These are phyloP conservation scores for Cheilosia pagana DNA, from an alignment of 2,888 invertebrate species.

Conservation along the genomic window DNA sequence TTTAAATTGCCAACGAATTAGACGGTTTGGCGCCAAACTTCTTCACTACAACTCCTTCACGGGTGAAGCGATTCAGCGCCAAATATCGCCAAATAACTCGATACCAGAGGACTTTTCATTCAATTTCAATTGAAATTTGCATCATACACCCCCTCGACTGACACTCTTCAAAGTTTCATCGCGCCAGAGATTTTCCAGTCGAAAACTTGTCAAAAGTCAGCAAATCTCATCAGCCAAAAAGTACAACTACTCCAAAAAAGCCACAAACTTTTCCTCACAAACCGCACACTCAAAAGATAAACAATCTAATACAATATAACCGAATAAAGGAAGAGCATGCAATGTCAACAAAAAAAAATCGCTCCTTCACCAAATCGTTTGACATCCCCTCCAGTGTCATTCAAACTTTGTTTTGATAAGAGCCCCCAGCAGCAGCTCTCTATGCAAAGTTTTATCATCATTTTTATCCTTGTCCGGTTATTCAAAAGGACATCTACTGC, in stretches of 20 bases:
- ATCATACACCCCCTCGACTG: conserved; percentile 93
- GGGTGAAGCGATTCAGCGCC: no score
- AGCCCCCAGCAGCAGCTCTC: neutral
- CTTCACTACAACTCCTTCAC: no score
- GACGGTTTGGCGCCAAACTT: no score
- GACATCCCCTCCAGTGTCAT: conserved; percentile 13
- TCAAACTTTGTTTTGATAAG: conserved; percentile 33
- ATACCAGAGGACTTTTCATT: no score
- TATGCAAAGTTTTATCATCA: conserved; percentile 38
- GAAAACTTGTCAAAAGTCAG: conserved; percentile 5
- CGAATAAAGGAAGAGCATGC: neutral
- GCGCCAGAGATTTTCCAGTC: neutral
- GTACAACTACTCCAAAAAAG: neutral
- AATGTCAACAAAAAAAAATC: neutral
- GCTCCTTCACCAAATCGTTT: conserved; percentile 2
- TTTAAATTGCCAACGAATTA: no score
- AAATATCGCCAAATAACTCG: no score
- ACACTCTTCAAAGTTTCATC: neutral
- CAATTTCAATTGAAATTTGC: no score
- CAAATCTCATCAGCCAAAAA: neutral
- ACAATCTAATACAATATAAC: conserved; percentile 7
- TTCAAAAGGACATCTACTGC: conserved; percentile 38
- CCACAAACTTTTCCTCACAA: neutral
- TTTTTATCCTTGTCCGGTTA: conserved; percentile 12
- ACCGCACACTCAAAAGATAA: neutral